Base-by-base conservation (phyloP, 1,140 invertebrate species). In the Zaprionus kolodkinae region DNA sequence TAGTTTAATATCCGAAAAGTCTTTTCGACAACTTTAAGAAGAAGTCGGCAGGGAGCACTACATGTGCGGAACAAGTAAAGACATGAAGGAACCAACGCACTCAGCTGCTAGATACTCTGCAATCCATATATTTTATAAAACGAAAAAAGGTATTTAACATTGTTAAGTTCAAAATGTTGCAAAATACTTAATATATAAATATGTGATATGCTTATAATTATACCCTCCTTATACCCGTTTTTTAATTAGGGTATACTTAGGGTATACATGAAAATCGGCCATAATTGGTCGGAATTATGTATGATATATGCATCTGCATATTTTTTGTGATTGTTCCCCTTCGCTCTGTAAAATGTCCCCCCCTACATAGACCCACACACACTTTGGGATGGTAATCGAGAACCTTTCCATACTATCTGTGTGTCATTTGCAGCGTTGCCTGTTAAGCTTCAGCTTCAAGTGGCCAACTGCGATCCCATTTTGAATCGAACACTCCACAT, bases 1-100 rank as follows among this genome's bases (percentile, higher is more conserved):
- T 88, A 88, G 85, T 88, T 88, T 88, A 88, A 88, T 88, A 88
- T 88, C 85, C 85, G 85, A 68, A 76, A 74, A 76, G 77, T 77
- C 73, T 78, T 52, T 74, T 77, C 76, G 73, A 63, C 45, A 84
- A 76, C 84, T 88, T 88, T 84, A 88, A 88, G 72, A 75, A 36
- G 25, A 52, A 72, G 54, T 50, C 60, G 6, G 6, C 35, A 30
- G 13, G 10, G 13, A 45, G 12, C 10, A 55, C 9, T 11, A 48
- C 35, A 55, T 38, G 69, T 43, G 55, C 70, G 78, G 80, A 88
- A 64, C 84, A 88, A 88, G 76, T 83, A 57, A 62, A 64, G 62
- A 64, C 40, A 40, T 45, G 6, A 7, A 2, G 7, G n/a, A n/a
- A 35, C 33, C 33, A 35, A 3, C 27, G 3, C 10, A 35, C 33